Evolutionary conservation across 2,888 invertebrate genomes (phyloP), one percentile per base, ranked within the genome.

Genomic region (Trichacis sp.): DNA sequence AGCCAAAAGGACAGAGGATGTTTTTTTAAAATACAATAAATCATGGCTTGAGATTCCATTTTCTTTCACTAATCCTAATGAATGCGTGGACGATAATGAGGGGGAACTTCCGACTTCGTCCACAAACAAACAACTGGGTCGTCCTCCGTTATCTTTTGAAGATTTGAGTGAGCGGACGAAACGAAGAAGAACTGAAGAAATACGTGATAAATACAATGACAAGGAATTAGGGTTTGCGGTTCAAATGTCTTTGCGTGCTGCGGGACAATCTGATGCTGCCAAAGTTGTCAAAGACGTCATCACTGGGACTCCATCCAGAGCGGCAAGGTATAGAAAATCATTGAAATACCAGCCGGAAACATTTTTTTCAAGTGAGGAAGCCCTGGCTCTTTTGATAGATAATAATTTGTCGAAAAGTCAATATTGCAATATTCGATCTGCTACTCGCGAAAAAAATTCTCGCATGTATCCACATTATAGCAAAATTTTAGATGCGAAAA

Each of bases 401-500:
- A 33, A 17, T 30, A 49, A 33, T 30, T 33, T 49, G 33, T 30
- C 29, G 15, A 5, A 33, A 49, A 11, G 30, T 18, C 30, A 29
- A 12, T 49, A 49, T 9, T 14, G 12, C 5, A 14, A 17, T 15
- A 49, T 49, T 24, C 24, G 24, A 3, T 5, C 24, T 24, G 24
- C 24, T 24, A 24, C 3, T 17, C 17, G 17, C 15, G 15, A 49
- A 49, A n/a, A 8, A 18, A 49, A 43, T 42, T 17, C 38, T 43
- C 18, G 8, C 12, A 42, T 55, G 12, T 50, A 38, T 55, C 62
- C 57, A 8, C 20, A 45, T 12, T 57, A 57, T 36, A 6, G 29
- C 6, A 38, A 48, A 50, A 51, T 63, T 40, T 6, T 19, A 12
- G 55, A 19, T 30, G 52, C 63, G 1, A 63, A 57, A 62, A 36